These are phyloP conservation scores for Melanotus villosus DNA, from an alignment of 2,888 invertebrate genomes.

Conservation along the genomic window DNA sequence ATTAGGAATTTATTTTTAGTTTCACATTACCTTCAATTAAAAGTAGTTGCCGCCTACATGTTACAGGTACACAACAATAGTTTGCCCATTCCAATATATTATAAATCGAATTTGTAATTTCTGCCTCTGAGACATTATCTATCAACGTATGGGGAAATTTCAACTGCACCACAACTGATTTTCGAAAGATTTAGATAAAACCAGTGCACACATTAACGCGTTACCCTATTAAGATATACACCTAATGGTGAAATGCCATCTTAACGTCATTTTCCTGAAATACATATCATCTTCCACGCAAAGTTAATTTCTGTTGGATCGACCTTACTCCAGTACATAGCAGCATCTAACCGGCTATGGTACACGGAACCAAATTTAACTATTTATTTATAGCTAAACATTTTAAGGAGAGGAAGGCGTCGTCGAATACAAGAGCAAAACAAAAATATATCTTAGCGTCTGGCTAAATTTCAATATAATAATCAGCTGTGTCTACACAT, in stretches of 20 bases:
- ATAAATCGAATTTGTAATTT: constrained; percentile 79
- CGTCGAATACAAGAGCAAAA: constrained; percentile 1
- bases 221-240: no score
- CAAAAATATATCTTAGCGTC: constrained; percentile 8
- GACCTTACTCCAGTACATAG: background rate
- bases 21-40: constrained; percentile 17
- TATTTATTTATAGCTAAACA: constrained; percentile 23
- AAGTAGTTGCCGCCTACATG: constrained; percentile 4
- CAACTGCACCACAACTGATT: no score
- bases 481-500: no score
- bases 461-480: background rate
- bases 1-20: no score
- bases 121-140: constrained; percentile 75
- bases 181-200: no score
- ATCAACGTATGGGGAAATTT: no score
- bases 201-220: no score
- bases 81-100: constrained; percentile 77
- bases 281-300: no score
- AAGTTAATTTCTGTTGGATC: background rate
- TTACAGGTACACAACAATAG: constrained; percentile 73
- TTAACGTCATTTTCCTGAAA: no score
- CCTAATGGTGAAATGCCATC: no score
- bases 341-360: background rate
- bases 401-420: background rate
- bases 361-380: constrained; percentile 6